These are phyloP conservation scores for Notothenia coriiceps DNA, from an alignment of 2,113 vertebrate species.

Conservation along the genomic window DNA sequence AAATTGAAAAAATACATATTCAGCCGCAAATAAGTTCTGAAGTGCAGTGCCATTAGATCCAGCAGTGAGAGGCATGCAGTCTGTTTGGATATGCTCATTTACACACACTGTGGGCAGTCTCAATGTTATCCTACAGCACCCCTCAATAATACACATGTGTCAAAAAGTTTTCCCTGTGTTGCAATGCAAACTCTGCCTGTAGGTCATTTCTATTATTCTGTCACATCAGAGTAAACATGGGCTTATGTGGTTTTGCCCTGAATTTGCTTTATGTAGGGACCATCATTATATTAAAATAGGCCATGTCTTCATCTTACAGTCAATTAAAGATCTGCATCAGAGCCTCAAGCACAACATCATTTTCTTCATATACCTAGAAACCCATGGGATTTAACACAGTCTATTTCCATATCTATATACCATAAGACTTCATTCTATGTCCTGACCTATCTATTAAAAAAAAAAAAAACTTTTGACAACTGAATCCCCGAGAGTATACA, in stretches of 20 bases:
- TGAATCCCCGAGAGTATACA: slow-evolving; percentile 62
- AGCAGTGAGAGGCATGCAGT: slow-evolving; percentile 53
- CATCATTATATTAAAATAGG: slow-evolving; percentile 87
- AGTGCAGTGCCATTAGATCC: slow-evolving; percentile 61
- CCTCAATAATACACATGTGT: slow-evolving; percentile 63
- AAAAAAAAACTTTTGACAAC: slow-evolving; percentile 63
- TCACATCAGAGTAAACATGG: slow-evolving; percentile 70
- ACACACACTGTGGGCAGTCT: slow-evolving; percentile 65
- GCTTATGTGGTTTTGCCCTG: slow-evolving; percentile 52
- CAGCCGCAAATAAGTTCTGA: slow-evolving; percentile 56
- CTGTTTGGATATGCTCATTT: slow-evolving; percentile 72
- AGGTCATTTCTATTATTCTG: slow-evolving; percentile 46
- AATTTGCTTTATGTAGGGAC: slow-evolving; percentile 57
- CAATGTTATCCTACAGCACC: slow-evolving; percentile 49
- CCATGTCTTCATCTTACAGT: slow-evolving; percentile 96
- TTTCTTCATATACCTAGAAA: slow-evolving; percentile 93
- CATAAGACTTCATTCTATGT: slow-evolving; percentile 50
- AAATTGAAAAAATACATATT: slow-evolving; percentile 49
- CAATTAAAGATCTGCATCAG: slow-evolving; percentile 97
- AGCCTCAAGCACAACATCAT: slow-evolving; percentile 93
- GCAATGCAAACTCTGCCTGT: slow-evolving; percentile 29
- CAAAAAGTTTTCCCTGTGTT: slow-evolving; percentile 61
- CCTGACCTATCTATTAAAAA: slow-evolving; percentile 67
- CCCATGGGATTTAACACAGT: slow-evolving; percentile 89
- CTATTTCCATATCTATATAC: slow-evolving; percentile 86